Percentiles rank a stretch among this genome's conserved stretches.
phyloP scores from a whole-genome alignment of 1,140 invertebrate species.

The Eulimnadia texana region DNA sequence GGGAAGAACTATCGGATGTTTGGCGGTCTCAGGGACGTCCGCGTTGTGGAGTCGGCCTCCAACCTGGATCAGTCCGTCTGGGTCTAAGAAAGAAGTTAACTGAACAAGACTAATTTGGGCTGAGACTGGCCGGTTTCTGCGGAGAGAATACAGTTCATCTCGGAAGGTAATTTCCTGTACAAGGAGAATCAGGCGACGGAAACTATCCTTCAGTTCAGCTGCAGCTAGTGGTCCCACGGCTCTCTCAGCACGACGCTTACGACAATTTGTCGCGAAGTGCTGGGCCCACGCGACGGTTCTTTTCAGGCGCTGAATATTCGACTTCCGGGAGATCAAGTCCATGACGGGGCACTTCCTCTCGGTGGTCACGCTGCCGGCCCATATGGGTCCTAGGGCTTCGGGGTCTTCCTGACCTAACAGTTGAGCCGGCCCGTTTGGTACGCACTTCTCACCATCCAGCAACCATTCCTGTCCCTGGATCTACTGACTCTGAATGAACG shows the following conservation, averaged over 20 bases:
- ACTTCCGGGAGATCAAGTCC: not conserved
- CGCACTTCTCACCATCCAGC: not conserved
- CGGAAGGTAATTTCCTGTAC: not conserved
- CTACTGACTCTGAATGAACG: constrained; percentile 10
- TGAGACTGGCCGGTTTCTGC: not conserved
- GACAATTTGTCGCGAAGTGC: constrained; percentile 1
- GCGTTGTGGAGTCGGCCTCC: constrained; percentile 27
- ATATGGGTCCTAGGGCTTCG: not conserved
- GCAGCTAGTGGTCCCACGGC: not conserved
- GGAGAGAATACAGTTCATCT: not conserved
- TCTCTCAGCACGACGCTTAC: not conserved
- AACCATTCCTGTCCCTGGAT: constrained; percentile 17
- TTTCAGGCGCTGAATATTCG: not conserved
- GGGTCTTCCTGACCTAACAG: not conserved
- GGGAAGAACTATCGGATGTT: constrained; percentile 30
- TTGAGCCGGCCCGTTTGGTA: constrained; percentile 9
- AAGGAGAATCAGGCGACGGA: no score
- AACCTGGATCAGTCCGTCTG: constrained; percentile 27
- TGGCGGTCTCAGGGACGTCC: constrained; percentile 22
- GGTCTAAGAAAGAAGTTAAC: constrained; percentile 26
- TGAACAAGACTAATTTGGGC: not conserved
- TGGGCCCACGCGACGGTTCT: not conserved
- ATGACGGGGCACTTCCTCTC: not conserved
- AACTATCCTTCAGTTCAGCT: not conserved
- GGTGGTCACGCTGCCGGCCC: not conserved